These are phyloP conservation scores for Grammomys dolichurus DNA, from an alignment of 2,113 vertebrate species.

Conservation along the genomic window DNA sequence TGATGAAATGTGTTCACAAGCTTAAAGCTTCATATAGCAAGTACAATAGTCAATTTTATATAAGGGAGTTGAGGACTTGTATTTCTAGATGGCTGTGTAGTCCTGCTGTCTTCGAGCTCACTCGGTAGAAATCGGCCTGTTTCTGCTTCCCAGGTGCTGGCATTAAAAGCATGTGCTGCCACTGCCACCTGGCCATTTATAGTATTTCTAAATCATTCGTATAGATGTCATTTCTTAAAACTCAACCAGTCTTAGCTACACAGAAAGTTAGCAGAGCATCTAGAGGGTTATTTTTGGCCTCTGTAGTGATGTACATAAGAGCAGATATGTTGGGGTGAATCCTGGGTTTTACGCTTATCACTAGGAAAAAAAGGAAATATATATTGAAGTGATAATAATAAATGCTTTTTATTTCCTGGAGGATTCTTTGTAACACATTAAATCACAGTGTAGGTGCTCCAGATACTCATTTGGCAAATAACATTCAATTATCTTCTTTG, in stretches of 20 bases:
- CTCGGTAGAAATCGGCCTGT: too few species aligned
- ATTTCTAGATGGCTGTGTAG: too few species aligned
- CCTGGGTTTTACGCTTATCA: neutral
- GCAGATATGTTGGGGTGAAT: neutral
- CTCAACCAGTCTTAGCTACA: neutral
- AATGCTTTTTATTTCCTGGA: neutral
- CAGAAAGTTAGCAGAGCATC: slow-evolving; percentile 20
- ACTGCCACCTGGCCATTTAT: neutral
- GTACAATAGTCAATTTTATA: too few species aligned
- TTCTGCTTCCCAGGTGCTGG: too few species aligned
- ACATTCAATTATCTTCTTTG: slow-evolving; percentile 24
- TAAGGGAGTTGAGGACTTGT: too few species aligned
- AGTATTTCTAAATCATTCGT: slow-evolving; percentile 6
- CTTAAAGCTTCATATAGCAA: too few species aligned
- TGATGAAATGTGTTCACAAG: too few species aligned
- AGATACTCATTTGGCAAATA: slow-evolving; percentile 39
- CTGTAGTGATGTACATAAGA: neutral
- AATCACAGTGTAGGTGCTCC: neutral
- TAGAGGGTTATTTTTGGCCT: slow-evolving; percentile 18
- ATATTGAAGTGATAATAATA: neutral
- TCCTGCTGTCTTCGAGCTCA: too few species aligned
- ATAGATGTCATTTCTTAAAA: slow-evolving; percentile 49
- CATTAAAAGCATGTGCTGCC: neutral
- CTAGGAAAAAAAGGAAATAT: neutral
- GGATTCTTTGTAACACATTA: slow-evolving; percentile 3